Base-by-base conservation (phyloP, 2,888 invertebrate genomes). In the Dasysyrphus tricinctus region DNA sequence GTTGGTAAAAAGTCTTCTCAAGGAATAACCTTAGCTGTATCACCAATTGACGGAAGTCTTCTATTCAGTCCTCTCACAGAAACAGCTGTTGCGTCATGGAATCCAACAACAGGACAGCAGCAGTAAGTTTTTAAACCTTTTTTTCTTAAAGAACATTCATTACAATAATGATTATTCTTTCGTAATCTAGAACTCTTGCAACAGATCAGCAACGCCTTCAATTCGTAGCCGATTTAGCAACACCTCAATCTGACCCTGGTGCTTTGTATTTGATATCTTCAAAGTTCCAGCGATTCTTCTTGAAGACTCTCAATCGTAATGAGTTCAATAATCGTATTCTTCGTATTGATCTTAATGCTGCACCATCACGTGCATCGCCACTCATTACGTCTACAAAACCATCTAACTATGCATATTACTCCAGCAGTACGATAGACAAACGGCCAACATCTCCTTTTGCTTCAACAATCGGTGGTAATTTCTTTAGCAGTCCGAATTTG, bases 1-100 rank as follows among this genome's bases (percentile, higher is more conserved):
- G 96, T 97, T 14, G 97, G 97, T 0, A 95, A 95, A 90, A 97
- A 97, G 92, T 96, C 97, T 0, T 97, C 97, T 0, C 97, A 97
- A 91, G 97, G 97, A 5, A 93, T 97, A 8, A 96, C 96, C 0
- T 90, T 97, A 24, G 94, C 95, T 0, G 94, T 96, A 0, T 96
- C 96, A 88, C 95, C 95, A 0, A 93, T 94, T 0, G 96, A 96
- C 88, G 96, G 96, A 82, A 95, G 96, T 47, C 94, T 97, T 75
- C 93, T 96, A 88, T 97, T 97, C 92, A 95, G 96, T 84, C 97
- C 97, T 0, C 92, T 97, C 63, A 94, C 95, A 0, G 97, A 97
- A 92, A 97, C 97, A 0, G 97, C 97, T 0, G 93, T 97, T 14
- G 97, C 97, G 3, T 94, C 95, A 1, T 97, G 96, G 96, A 96